Evolutionary conservation across 2,888 invertebrate species (phyloP).

Genomic region (Aspidiotus rigidus): DNA sequence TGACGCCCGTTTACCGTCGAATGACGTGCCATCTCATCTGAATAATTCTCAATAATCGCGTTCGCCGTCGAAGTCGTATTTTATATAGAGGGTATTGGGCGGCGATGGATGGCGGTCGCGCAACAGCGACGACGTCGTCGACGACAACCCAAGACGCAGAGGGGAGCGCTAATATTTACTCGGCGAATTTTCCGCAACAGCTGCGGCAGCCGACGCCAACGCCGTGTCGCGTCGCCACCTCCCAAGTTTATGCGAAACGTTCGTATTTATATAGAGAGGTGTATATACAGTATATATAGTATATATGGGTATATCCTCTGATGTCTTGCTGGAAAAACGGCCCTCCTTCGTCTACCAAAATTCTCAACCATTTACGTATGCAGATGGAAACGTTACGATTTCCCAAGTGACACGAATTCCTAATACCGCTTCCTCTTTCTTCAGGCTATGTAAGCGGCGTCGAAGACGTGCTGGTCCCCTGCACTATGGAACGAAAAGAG

Average conservation of each 20-base stretch:
- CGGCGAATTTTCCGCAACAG: neutral
- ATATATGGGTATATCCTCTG: too few relatives aligned
- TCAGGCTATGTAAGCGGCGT: neutral
- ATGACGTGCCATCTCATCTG: constrained; percentile 26
- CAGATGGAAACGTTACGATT: constrained; percentile 25
- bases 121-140: too few relatives aligned
- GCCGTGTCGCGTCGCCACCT: neutral
- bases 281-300: too few relatives aligned
- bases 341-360: constrained; percentile 9
- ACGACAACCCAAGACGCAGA: constrained; percentile 10
- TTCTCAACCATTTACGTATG: constrained; percentile 18
- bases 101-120: too few relatives aligned
- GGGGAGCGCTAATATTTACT: constrained; percentile 9
- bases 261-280: neutral
- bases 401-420: constrained; percentile 27
- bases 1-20: constrained; percentile 3
- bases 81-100: constrained; percentile 24
- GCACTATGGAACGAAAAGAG: neutral
- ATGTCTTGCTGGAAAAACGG: constrained; percentile 13
- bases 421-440: constrained; percentile 9
- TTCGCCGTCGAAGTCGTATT: constrained; percentile 27
- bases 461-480: neutral
- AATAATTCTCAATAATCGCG: constrained; percentile 26
- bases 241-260: constrained; percentile 15
- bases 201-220: neutral